These are phyloP conservation scores for Drosophila nigrodunni DNA, from an alignment of 1,140 invertebrate genomes.

Conservation along the genomic window DNA sequence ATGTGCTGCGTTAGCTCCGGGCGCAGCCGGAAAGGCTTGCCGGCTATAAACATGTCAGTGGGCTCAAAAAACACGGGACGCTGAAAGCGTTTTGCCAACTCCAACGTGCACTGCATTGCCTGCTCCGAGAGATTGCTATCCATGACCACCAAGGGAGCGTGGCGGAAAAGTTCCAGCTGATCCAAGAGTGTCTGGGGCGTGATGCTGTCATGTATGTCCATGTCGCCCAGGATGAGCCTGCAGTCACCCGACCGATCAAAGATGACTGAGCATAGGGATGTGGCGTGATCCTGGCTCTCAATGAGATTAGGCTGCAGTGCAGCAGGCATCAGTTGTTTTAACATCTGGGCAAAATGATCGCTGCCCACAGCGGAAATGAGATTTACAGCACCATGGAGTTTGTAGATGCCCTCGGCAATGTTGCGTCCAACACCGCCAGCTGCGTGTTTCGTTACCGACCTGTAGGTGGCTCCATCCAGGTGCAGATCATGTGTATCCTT, in stretches of 20 bases:
- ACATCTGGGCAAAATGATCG: conserved; percentile 87
- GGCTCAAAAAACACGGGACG: conserved; percentile 91
- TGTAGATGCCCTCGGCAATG: conserved; percentile 92
- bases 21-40: conserved; percentile 86
- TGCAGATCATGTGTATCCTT: conserved; percentile 84
- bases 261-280: conserved; percentile 91
- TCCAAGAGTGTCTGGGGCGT: conserved; percentile 86
- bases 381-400: conserved; percentile 88
- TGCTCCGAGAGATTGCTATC: conserved; percentile 91
- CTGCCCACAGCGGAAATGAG: conserved; percentile 93
- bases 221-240: conserved; percentile 92
- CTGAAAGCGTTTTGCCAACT: conserved; percentile 86
- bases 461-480: conserved; percentile 92
- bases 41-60: conserved; percentile 87
- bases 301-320: conserved; percentile 79
- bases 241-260: conserved; percentile 91
- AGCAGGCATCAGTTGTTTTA: conserved; percentile 82
- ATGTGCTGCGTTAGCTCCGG: conserved; percentile 84
- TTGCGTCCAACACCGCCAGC: conserved; percentile 96
- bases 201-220: conserved; percentile 91
- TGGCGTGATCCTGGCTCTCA: conserved; percentile 85
- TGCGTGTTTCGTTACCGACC: conserved; percentile 87
- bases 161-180: conserved; percentile 86
- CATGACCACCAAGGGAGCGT: conserved; percentile 90
- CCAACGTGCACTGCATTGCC: conserved; percentile 88